Percentiles rank a stretch among this genome's conserved stretches.
phyloP scores from a whole-genome alignment of 2,797 vertebrate genomes.

The Anomalospiza imberbis region DNA sequence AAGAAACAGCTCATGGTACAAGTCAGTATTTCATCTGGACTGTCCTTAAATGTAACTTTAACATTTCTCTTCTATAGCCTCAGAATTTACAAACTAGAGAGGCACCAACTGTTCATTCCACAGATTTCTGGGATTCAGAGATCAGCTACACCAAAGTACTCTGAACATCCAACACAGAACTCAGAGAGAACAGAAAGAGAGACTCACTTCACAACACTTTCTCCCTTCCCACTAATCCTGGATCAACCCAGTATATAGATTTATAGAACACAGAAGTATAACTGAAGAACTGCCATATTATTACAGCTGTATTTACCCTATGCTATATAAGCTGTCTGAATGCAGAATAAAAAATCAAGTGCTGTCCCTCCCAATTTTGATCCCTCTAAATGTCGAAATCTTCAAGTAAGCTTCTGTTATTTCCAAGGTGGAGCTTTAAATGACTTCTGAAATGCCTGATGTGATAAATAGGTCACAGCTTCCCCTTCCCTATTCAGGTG shows the following conservation, averaged over 20 bases:
- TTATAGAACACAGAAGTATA: neutral
- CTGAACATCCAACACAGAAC: neutral
- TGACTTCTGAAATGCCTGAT: neutral
- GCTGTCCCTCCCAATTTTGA: neutral
- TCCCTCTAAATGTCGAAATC: neutral
- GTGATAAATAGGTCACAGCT: neutral
- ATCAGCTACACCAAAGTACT: neutral
- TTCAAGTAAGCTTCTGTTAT: neutral
- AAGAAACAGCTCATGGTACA: neutral
- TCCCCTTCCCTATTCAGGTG: neutral
- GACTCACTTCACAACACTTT: neutral
- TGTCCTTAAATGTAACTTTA: neutral
- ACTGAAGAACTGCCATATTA: neutral
- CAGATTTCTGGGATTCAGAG: neutral
- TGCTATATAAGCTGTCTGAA: neutral
- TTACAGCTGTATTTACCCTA: neutral
- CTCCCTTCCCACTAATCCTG: neutral
- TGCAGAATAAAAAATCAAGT: neutral
- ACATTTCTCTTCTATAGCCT: neutral
- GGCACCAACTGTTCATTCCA: neutral
- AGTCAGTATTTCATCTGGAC: neutral
- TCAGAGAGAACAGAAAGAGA: neutral
- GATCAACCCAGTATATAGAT: neutral
- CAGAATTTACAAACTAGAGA: neutral
- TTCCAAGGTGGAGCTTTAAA: neutral